A percentile compares a stretch with the other conserved stretches of the same genome.
Conservation (phyloP, 92 coral and sea anemone genomes). For the Zoanthus sociatus region DNA sequence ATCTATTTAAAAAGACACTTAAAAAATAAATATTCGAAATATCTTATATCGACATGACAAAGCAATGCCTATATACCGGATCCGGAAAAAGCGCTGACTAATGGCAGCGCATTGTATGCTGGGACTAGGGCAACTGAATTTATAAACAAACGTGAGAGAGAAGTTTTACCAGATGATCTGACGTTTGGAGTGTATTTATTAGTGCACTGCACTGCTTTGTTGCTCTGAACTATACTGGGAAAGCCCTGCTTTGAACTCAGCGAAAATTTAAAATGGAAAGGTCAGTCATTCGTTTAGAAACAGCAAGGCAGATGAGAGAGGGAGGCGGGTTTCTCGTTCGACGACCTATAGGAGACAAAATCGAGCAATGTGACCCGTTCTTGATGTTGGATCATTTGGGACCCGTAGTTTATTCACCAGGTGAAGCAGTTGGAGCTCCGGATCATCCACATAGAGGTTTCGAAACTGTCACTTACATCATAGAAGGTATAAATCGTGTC, state of each 20-base stretch:
- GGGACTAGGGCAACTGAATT: slow-evolving; percentile 35
- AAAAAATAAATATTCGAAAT: no score
- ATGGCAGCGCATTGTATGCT: slow-evolving; percentile 54
- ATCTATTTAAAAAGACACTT: no score
- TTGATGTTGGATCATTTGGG: slow-evolving; percentile 84
- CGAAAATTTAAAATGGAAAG: slow-evolving; percentile 54
- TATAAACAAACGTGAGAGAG: not conserved
- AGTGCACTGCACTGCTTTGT: not conserved
- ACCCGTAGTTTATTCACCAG: slow-evolving; percentile 77
- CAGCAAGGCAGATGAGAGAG: slow-evolving; percentile 79
- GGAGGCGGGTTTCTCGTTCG: slow-evolving; percentile 88
- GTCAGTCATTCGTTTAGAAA: slow-evolving; percentile 68
- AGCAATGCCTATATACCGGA: slow-evolving; percentile 11
- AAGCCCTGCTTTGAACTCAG: not conserved
- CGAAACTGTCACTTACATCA: slow-evolving; percentile 83
- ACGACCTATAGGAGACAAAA: slow-evolving; percentile 78
- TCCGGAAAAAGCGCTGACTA: slow-evolving; percentile 46
- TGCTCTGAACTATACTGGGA: not conserved
- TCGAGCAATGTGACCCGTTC: slow-evolving; percentile 80
- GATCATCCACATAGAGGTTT: slow-evolving; percentile 91
- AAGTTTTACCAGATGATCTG: no score
- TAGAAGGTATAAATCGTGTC: slow-evolving; percentile 65
- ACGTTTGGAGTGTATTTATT: not conserved
- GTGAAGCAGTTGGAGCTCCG: slow-evolving; percentile 88
- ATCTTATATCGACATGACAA: not conserved